phyloP scores from a whole-genome alignment of 2,888 invertebrate species.

The Cryptocheilus praepositus region DNA sequence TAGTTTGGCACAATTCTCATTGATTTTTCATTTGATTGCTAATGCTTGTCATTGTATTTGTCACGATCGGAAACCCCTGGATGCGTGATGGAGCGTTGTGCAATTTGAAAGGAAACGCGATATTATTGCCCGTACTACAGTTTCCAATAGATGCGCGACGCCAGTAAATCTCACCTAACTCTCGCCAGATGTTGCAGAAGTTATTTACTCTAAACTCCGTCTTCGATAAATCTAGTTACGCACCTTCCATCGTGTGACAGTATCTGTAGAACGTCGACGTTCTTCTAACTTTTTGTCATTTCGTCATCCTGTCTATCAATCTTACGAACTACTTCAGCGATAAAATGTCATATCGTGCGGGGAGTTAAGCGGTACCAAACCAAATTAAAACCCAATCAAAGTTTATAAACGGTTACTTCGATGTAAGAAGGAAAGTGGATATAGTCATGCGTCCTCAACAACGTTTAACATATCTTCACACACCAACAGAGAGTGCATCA shows the following conservation, averaged over 20 bases:
- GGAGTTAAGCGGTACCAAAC: constrained; percentile 40
- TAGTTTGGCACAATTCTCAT: too few relatives aligned
- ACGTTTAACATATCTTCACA: too few relatives aligned
- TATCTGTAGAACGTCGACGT: constrained; percentile 39
- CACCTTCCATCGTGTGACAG: constrained; percentile 34
- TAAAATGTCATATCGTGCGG: constrained; percentile 5
- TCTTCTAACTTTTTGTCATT: constrained; percentile 28
- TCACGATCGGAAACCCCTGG: too few relatives aligned
- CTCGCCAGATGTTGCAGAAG: constrained; percentile 44
- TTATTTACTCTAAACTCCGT: constrained; percentile 44
- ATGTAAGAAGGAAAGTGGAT: constrained; percentile 49
- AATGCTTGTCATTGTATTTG: too few relatives aligned
- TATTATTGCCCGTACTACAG: constrained; percentile 36
- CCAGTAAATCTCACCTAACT: constrained; percentile 43
- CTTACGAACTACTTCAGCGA: constrained; percentile 52
- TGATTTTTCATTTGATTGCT: too few relatives aligned
- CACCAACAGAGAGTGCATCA: too few relatives aligned
- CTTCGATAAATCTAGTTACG: constrained; percentile 54
- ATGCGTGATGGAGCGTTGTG: too few relatives aligned
- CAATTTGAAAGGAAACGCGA: constrained; percentile 10
- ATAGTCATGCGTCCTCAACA: not conserved
- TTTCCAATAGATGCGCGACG: constrained; percentile 43
- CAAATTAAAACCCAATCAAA: constrained; percentile 72
- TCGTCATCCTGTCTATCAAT: constrained; percentile 49
- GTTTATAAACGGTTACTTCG: constrained; percentile 68